Conservation (phyloP, 2,113 vertebrate species). For the Strix aluco region DNA sequence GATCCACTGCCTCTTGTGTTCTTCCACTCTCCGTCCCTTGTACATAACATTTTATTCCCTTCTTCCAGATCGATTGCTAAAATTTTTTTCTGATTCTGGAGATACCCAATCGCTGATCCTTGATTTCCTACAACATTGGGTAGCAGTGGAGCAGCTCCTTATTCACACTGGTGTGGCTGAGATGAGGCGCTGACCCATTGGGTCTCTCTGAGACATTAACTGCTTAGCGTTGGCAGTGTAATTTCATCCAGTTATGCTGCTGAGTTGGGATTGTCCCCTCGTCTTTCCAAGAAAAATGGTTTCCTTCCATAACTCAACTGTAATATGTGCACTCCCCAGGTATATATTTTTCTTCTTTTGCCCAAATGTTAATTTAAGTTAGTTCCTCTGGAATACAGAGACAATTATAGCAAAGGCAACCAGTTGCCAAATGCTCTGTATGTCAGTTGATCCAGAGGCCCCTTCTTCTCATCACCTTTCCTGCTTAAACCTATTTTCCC, state of each 20-base stretch:
- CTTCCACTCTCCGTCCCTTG: background rate
- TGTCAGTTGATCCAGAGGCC: background rate
- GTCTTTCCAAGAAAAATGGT: background rate
- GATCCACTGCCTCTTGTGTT: background rate
- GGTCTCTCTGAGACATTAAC: background rate
- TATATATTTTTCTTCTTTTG: background rate
- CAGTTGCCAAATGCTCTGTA: background rate
- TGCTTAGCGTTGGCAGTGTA: accelerated
- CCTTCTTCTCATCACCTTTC: background rate
- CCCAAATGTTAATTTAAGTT: background rate
- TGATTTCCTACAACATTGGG: accelerated
- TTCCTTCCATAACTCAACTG: background rate
- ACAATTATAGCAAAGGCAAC: background rate
- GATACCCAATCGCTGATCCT: background rate
- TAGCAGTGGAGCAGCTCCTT: background rate
- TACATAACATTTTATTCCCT: background rate
- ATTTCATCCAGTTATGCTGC: background rate
- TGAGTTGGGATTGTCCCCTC: background rate
- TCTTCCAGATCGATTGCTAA: background rate
- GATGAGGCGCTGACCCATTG: background rate
- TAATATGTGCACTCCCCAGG: accelerated
- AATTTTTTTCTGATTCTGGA: background rate
- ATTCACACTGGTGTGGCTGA: background rate
- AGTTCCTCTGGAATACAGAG: background rate
- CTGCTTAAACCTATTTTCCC: background rate